phyloP scores from a whole-genome alignment of 2,113 vertebrate genomes.

The Turnix velox region DNA sequence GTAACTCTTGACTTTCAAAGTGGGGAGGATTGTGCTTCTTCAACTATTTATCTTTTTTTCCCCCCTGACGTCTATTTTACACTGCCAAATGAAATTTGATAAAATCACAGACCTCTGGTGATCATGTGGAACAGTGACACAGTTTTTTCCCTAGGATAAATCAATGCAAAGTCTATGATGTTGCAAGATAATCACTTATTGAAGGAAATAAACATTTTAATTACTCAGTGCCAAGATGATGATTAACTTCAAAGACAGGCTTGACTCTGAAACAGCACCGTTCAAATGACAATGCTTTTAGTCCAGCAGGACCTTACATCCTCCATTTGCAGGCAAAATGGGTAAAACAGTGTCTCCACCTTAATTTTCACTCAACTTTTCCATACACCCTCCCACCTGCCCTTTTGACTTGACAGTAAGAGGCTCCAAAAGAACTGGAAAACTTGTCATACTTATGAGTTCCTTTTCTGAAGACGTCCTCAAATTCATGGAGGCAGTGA shows the following conservation, averaged over 20 bases:
- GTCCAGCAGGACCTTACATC: background rate
- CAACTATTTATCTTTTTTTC: background rate
- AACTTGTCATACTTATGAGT: background rate
- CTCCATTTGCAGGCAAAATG: background rate
- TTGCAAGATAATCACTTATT: background rate
- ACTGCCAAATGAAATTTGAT: background rate
- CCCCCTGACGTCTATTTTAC: background rate
- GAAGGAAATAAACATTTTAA: background rate
- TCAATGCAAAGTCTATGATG: background rate
- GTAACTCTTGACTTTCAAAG: background rate
- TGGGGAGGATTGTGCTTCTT: background rate
- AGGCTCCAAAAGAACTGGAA: background rate
- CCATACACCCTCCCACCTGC: background rate
- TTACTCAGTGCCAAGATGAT: background rate
- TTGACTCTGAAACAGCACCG: background rate
- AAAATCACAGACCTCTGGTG: background rate
- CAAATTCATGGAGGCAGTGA: background rate
- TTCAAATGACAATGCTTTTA: background rate
- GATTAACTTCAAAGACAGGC: background rate
- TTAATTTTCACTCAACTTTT: background rate
- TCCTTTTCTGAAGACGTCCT: background rate
- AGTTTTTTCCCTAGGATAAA: background rate
- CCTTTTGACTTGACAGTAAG: background rate
- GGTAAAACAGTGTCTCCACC: background rate
- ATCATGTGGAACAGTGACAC: background rate